Conservation (phyloP, 2,113 vertebrate species). For the Triplophysa dalaica region DNA sequence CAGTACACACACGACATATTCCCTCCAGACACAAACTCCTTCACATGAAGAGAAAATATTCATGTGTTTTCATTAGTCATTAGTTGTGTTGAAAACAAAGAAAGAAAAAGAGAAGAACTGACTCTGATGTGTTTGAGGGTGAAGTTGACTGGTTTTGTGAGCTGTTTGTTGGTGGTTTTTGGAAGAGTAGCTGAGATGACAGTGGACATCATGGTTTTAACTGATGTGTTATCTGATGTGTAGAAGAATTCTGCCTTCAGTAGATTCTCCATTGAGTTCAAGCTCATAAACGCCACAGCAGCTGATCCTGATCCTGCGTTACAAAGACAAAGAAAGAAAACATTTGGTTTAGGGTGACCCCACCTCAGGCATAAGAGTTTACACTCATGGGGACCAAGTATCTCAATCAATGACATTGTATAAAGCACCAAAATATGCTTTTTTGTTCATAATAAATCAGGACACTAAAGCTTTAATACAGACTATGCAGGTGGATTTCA, state of each 20-base stretch:
- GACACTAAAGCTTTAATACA: too few species aligned
- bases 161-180: not conserved
- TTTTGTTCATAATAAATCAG: too few species aligned
- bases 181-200: conserved; percentile 42
- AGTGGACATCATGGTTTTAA: conserved; percentile 42
- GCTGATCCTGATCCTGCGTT: not conserved
- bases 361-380: too few species aligned
- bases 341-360: too few species aligned
- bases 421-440: too few species aligned
- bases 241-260: conserved; percentile 30
- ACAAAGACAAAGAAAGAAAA: not conserved
- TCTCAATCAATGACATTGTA: too few species aligned
- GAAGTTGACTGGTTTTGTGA: conserved; percentile 39
- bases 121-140: conserved; percentile 23
- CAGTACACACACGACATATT: not conserved
- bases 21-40: not conserved
- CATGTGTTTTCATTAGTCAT: too few species aligned
- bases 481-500: too few species aligned
- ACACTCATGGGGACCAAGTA: too few species aligned
- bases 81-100: too few species aligned
- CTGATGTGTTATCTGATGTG: not conserved
- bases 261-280: not conserved
- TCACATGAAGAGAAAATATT: not conserved
- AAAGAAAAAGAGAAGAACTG: not conserved
- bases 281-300: conserved; percentile 37